Evolutionary conservation across 1,140 invertebrate genomes (phyloP), one percentile per base, ranked within the genome.

Genomic region (Drosophila busckii): DNA sequence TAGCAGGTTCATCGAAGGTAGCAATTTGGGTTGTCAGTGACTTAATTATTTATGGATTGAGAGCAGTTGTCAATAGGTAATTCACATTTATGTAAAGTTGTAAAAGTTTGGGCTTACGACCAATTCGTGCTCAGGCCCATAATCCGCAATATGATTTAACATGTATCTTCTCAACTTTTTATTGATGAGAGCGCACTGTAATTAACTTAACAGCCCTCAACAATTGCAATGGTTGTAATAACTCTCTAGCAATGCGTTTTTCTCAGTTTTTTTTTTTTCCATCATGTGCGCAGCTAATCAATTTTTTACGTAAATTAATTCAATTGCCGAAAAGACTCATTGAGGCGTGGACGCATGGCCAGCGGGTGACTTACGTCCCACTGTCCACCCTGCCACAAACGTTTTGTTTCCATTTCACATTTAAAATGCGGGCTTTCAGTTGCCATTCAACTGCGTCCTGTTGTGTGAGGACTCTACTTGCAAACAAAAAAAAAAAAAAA

Each of bases 261-360:
- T 19, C 22, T 46, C n/a, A 23, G 22, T 7, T 7, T 16, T 32
- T 6, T n/a, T 23, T 28, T 31, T n/a, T 32, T 35, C 20, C 1
- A 17, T 7, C 22, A 26, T 26, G 22, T 54, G 26, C 31, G 50
- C 26, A 31, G 56, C 65, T 86, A 75, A 85, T 80, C 65, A 84
- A 85, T 86, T 86, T 84, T 86, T 83, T 50, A 86, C 69, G 59
- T 59, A 85, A 86, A 80, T 86, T 80, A 86, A 86, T 86, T 86
- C 80, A 86, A 86, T 86, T 86, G 80, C 75, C 84, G 62, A 85
- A 86, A 84, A 85, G 67, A 73, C 45, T 69, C 84, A 86, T 68
- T 86, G 78, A 86, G 70, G 64, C 84, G 64, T 86, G 62, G 45
- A 46, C 65, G 31, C 54, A 62, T 83, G 59, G 45, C 58, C 55